Conservation (phyloP, 1,140 invertebrate species). For the Cotesia glomerata region DNA sequence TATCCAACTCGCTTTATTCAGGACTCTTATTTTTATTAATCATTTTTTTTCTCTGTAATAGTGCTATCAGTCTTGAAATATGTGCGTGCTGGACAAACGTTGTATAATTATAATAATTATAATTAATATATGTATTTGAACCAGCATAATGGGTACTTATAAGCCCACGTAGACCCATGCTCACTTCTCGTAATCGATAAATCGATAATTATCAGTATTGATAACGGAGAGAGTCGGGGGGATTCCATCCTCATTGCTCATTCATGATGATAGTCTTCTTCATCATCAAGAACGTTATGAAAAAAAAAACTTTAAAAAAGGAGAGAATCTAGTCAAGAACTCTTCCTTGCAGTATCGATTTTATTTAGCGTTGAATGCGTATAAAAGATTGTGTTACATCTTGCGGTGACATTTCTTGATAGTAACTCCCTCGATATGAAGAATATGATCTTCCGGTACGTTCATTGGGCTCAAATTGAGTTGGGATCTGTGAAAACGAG, state of each 20-base stretch:
- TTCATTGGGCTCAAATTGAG: not conserved
- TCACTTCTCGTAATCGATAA: too few species aligned
- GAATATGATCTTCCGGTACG: not conserved
- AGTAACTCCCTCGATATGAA: slow-evolving; percentile 23
- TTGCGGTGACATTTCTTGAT: slow-evolving; percentile 31
- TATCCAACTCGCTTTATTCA: slow-evolving; percentile 6
- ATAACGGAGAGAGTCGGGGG: too few species aligned
- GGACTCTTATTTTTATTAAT: not conserved
- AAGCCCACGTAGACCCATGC: not conserved
- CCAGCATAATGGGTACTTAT: too few species aligned
- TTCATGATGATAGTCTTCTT: not conserved
- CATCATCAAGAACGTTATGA: not conserved
- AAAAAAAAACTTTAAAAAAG: slow-evolving; percentile 1
- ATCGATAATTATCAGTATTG: too few species aligned
- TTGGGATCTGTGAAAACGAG: not conserved
- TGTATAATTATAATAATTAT: too few species aligned
- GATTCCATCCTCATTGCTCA: not conserved
- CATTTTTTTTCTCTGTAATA: too few species aligned
- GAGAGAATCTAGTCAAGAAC: slow-evolving; percentile 26
- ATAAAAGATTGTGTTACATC: slow-evolving; percentile 28
- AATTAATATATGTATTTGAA: too few species aligned
- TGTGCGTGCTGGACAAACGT: slow-evolving; percentile 8
- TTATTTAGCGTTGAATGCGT: slow-evolving; percentile 29
- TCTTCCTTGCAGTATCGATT: slow-evolving; percentile 5
- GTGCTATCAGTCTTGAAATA: slow-evolving; percentile 22